These are phyloP conservation scores for Acrossocheilus wenchowensis DNA, from an alignment of 2,797 vertebrate species.

Conservation along the genomic window DNA sequence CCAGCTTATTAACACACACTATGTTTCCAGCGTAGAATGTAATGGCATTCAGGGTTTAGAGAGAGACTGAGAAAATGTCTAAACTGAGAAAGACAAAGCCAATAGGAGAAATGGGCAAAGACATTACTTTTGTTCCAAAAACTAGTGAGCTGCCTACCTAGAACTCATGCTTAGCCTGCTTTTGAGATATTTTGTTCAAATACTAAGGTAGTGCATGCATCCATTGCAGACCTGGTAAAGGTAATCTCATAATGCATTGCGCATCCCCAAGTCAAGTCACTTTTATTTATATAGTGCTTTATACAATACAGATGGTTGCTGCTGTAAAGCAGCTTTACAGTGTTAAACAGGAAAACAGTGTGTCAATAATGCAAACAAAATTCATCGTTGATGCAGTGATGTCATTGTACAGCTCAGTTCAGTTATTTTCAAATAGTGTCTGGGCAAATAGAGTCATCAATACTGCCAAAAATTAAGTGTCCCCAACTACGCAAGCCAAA, in stretches of 20 bases:
- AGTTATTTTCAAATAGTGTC: neutral
- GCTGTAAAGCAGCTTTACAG: no score
- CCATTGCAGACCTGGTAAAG: neutral
- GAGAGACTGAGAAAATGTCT: constrained; percentile 27
- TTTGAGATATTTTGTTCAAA: neutral
- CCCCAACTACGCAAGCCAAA: neutral
- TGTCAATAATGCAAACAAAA: neutral
- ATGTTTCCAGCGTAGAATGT: constrained; percentile 73
- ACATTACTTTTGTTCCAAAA: neutral
- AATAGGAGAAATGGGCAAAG: constrained; percentile 1
- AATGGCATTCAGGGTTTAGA: constrained; percentile 75
- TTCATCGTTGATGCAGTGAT: neutral
- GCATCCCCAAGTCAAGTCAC: neutral
- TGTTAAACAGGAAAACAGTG: neutral
- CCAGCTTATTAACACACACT: constrained; percentile 84
- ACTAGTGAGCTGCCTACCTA: neutral
- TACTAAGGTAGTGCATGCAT: neutral
- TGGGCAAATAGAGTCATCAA: neutral
- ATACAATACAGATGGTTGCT: neutral
- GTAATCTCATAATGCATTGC: neutral
- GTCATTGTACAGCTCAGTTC: neutral
- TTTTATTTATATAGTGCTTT: neutral
- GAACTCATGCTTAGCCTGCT: neutral
- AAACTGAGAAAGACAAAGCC: constrained; percentile 4
- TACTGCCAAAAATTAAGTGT: neutral